Base-by-base conservation (phyloP, 2,797 vertebrate species). In the Macrochelys suwanniensis region DNA sequence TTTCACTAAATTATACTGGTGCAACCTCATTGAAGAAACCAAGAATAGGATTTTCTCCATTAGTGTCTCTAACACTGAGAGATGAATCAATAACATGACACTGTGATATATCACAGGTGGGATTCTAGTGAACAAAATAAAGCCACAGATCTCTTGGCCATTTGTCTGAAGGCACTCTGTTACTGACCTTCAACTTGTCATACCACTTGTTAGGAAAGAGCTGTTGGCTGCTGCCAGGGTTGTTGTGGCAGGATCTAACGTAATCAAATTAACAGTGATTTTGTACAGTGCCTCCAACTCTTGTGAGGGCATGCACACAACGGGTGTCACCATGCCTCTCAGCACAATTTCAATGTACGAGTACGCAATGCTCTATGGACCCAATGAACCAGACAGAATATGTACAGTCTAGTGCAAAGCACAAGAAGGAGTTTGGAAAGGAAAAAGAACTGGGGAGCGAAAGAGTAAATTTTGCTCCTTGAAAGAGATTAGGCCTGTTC, bases 11-110 rank as follows among this genome's bases (percentile, higher is more conserved):
- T 61, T 56, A 19, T 84, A 57, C 79, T 77, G 33, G 56, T 23
- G 19, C 11, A 77, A 33, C 37, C 26, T 82, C 0, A 0, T 9
- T 23, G 6, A 23, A 54, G 19, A n/a, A 80, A 68, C 23, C 0
- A 0, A 51, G 61, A 83, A n/a, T 7, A 3, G n/a, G 17, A 0
- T 78, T 85, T 89, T 90, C 3, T 42, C 79, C 49, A 28, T 81
- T 45, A 59, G n/a, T 25, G 11, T 28, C 56, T 54, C 54, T 78
- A 2, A 45, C 16, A 5, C 4, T 0, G 1, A 26, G 7, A 16
- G 25, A 15, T 74, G 57, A 17, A 25, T 59, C 80, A 56, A 19
- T 1, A 2, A 54, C 21, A 42, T 19, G 80, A n/a, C 17, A 17
- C 78, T 78, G 74, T 7, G 25, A 33, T 4, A 28, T 37, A 47